Percentiles rank a stretch among this genome's conserved stretches.
Evolutionary conservation across 1,140 invertebrate genomes (phyloP).

Genomic region (Hycleus cichorii): DNA sequence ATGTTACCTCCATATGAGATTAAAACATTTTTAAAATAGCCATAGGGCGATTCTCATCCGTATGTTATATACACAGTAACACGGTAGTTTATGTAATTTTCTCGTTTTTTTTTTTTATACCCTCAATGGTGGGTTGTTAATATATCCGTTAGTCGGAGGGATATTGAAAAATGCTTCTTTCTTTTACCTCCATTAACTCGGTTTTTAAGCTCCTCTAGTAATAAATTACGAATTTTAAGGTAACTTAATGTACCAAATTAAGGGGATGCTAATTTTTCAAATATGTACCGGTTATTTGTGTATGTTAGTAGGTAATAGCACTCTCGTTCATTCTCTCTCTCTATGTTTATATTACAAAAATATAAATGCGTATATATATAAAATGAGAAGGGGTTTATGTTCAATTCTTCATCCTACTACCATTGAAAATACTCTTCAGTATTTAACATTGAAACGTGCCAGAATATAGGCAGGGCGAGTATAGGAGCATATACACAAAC

Average conservation of each 20-base stretch:
- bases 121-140: no score
- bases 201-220: conserved; percentile 20
- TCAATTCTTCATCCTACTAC: no score
- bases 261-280: conserved; percentile 29
- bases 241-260: conserved; percentile 30
- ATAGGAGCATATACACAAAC: no score
- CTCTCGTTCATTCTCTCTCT: background rate
- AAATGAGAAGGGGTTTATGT: no score
- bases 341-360: background rate
- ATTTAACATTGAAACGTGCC: no score
- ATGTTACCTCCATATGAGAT: conserved; percentile 24
- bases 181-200: conserved; percentile 20
- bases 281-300: conserved; percentile 19
- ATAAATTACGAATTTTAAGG: conserved; percentile 31
- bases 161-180: conserved; percentile 24
- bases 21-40: conserved; percentile 27
- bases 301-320: background rate
- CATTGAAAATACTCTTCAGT: no score
- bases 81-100: background rate
- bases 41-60: conserved; percentile 20
- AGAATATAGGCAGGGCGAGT: no score
- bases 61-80: conserved; percentile 4
- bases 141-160: background rate
- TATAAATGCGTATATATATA: no score
- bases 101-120: background rate